These are phyloP conservation scores for Acromyrmex charruanus DNA, from an alignment of 1,140 invertebrate genomes.

Conservation along the genomic window DNA sequence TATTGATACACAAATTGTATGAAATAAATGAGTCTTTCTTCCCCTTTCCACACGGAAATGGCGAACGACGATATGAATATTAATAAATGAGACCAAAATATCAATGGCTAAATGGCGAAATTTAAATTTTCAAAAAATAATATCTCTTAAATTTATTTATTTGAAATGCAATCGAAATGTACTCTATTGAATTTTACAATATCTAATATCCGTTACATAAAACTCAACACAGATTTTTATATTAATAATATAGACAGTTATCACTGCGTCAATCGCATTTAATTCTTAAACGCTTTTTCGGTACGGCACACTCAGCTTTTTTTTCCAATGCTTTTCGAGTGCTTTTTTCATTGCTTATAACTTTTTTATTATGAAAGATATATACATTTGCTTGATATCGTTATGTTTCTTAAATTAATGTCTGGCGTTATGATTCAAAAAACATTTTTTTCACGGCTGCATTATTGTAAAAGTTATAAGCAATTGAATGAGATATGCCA, in stretches of 20 bases:
- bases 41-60: neutral
- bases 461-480: too few species aligned
- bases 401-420: too few species aligned
- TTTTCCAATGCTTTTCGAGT: too few species aligned
- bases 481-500: too few species aligned
- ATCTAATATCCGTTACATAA: neutral
- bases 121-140: neutral
- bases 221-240: neutral
- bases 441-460: too few species aligned
- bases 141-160: neutral
- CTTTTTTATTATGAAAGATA: too few species aligned
- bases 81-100: neutral
- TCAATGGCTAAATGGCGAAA: neutral
- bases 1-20: constrained; percentile 4
- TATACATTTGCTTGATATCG: too few species aligned
- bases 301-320: too few species aligned
- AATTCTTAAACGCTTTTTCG: neutral
- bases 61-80: neutral
- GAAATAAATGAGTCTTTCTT: neutral
- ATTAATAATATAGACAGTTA: neutral
- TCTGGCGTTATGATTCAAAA: too few species aligned
- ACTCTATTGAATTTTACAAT: neutral
- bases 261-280: neutral
- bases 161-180: too few species aligned
- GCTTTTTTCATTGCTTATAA: too few species aligned